Percentiles rank a stretch among this genome's conserved stretches.
Conservation (phyloP, 2,113 vertebrate species). For the Tragulus kanchil region DNA sequence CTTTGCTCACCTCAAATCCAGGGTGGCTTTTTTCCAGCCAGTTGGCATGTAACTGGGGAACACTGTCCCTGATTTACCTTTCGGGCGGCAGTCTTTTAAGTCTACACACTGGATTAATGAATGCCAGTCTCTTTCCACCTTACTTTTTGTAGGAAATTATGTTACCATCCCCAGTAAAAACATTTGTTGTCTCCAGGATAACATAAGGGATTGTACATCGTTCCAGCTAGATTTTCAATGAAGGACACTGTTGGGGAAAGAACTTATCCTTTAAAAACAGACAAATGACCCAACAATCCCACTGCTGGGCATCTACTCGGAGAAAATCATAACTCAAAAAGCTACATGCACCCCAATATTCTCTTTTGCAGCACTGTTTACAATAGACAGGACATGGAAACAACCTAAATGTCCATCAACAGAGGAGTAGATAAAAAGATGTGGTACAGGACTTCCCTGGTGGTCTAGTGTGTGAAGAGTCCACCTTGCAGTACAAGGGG, state of each 20-base stretch:
- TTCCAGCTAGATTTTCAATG: constrained; percentile 4
- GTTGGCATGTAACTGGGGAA: not conserved
- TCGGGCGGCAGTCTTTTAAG: not conserved
- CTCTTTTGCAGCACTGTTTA: not conserved
- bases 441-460: not conserved
- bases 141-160: not conserved
- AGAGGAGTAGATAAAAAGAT: not conserved
- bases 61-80: not conserved
- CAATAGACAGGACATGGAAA: not conserved
- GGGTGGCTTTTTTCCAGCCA: not conserved
- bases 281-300: not conserved
- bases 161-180: not conserved
- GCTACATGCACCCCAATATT: not conserved
- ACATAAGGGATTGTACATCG: not conserved
- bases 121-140: not conserved
- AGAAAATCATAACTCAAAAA: not conserved
- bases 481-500: no score
- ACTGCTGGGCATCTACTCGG: not conserved
- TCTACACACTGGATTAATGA: not conserved
- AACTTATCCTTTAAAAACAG: not conserved
- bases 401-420: not conserved
- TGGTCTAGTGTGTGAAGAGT: no score
- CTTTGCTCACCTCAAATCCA: not conserved
- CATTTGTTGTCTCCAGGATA: not conserved
- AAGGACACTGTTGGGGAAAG: not conserved